These are phyloP conservation scores for Leptura quadrifasciata DNA, from an alignment of 2,888 invertebrate species.

Conservation along the genomic window DNA sequence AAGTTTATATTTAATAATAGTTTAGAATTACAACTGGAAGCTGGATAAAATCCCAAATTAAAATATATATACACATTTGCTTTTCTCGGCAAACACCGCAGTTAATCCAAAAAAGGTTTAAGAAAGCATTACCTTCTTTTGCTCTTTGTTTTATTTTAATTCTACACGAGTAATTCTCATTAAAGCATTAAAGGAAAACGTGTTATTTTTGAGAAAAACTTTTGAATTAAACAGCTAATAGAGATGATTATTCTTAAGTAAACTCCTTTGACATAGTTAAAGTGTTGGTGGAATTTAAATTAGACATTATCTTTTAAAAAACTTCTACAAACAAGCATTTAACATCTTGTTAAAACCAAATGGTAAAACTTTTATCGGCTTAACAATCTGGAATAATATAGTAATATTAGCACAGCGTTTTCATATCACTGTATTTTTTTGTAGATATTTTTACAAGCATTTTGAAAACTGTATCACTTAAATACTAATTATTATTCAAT, in stretches of 20 bases:
- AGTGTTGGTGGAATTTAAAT: constrained; percentile 24
- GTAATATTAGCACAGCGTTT: not conserved
- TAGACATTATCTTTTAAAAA: constrained; percentile 37
- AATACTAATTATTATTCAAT: too few relatives aligned
- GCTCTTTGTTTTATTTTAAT: not conserved
- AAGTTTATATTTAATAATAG: too few relatives aligned
- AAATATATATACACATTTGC: not conserved
- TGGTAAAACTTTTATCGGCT: not conserved
- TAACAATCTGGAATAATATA: not conserved
- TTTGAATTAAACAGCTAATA: constrained; percentile 14
- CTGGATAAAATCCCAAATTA: too few relatives aligned
- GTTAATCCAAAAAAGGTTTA: not conserved
- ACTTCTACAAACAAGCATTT: constrained; percentile 39
- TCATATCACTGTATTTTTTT: not conserved
- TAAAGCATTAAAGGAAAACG: constrained; percentile 1
- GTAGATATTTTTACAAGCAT: too few relatives aligned
- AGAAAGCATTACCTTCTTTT: not conserved
- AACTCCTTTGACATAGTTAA: constrained; percentile 16
- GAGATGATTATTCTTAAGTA: constrained; percentile 20
- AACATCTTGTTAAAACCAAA: constrained; percentile 33
- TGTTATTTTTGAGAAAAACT: constrained; percentile 13
- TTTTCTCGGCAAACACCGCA: not conserved
- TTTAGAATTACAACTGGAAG: too few relatives aligned
- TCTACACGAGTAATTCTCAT: not conserved
- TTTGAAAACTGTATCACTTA: too few relatives aligned